A percentile compares a stretch with the other conserved stretches of the same genome.
Evolutionary conservation across 2,113 vertebrate species (phyloP).

Genomic region (Muntiacus muntjak): DNA sequence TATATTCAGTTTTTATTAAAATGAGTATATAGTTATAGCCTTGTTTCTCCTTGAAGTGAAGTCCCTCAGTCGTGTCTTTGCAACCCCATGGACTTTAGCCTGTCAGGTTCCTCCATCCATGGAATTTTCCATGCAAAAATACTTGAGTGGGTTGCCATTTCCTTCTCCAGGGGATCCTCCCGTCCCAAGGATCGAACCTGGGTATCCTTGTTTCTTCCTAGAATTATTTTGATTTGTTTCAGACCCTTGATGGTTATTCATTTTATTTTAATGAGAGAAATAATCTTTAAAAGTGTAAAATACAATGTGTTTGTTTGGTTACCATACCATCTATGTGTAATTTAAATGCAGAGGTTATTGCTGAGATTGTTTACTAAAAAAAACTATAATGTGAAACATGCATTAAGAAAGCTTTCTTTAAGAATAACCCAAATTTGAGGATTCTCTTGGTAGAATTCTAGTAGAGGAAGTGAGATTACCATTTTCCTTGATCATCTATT

Average conservation of each 20-base stretch:
- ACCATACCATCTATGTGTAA: not conserved
- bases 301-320: not conserved
- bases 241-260: not conserved
- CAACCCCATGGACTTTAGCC: not conserved
- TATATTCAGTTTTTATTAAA: slow-evolving; percentile 7
- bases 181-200: not conserved
- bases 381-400: not conserved
- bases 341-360: not conserved
- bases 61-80: not conserved
- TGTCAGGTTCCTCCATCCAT: not conserved
- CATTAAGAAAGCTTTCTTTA: slow-evolving; percentile 11
- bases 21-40: not conserved
- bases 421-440: not conserved
- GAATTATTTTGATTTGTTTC: not conserved
- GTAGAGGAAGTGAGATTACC: not conserved
- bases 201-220: not conserved
- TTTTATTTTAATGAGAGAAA: not conserved
- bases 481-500: not conserved
- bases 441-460: not conserved
- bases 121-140: not conserved
- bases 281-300: not conserved
- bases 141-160: not conserved
- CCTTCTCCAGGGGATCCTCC: not conserved
- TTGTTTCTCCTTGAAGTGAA: not conserved
- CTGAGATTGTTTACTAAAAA: not conserved